Evolutionary conservation across 2,888 invertebrate genomes (phyloP).

Genomic region (Philereme vetulata): DNA sequence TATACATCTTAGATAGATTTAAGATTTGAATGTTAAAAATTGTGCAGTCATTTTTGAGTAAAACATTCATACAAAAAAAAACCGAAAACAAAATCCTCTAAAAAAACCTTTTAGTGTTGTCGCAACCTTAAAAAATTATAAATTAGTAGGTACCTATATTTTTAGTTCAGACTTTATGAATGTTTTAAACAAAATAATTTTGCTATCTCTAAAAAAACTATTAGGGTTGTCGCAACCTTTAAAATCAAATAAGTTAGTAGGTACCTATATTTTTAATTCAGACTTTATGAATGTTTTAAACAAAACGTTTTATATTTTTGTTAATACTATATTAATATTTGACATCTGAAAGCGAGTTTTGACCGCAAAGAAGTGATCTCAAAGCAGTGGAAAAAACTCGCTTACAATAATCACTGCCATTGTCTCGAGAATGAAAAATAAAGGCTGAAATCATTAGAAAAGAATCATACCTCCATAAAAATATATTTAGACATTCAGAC

Average conservation of each 20-base stretch:
- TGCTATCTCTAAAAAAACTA: not conserved
- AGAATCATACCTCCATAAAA: not conserved
- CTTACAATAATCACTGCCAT: conserved; percentile 62
- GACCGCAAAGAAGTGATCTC: conserved; percentile 76
- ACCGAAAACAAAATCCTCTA: not conserved
- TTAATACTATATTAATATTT: conserved; percentile 26
- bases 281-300: conserved; percentile 17
- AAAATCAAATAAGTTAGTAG: not conserved
- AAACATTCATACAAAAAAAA: conserved; percentile 6
- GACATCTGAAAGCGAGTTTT: conserved; percentile 44
- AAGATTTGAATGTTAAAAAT: conserved; percentile 24
- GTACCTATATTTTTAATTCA: no score
- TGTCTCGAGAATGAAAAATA: conserved; percentile 56
- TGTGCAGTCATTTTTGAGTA: conserved; percentile 18
- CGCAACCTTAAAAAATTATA: no score
- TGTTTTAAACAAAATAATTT: conserved; percentile 12
- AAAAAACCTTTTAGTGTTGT: no score
- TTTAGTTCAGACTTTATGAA: conserved; percentile 8
- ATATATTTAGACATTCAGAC: not conserved
- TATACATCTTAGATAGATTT: conserved; percentile 33
- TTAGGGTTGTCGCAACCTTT: not conserved
- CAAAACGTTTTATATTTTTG: conserved; percentile 32
- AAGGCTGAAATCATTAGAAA: conserved; percentile 47
- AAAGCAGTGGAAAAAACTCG: conserved; percentile 56
- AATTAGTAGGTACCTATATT: no score